Conservation (phyloP, 2,797 vertebrate species). For the Buceros bicornis region DNA sequence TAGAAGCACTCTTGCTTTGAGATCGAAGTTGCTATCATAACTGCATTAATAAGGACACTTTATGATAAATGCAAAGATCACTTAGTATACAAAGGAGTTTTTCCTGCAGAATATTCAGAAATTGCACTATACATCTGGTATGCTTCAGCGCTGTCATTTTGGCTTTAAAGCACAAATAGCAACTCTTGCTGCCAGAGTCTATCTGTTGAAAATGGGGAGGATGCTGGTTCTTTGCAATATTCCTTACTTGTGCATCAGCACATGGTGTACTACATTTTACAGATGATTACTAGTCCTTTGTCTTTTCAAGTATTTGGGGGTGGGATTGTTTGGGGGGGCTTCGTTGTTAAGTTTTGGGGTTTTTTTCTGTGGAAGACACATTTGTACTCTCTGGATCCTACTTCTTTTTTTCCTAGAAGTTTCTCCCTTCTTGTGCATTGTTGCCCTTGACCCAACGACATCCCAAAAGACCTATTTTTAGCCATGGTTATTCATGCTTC, state of each 20-base stretch:
- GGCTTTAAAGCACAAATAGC: not conserved
- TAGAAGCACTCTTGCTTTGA: not conserved
- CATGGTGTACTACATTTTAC: not conserved
- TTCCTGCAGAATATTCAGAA: not conserved
- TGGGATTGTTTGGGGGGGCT: fast-evolving
- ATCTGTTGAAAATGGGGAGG: not conserved
- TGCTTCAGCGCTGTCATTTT: not conserved
- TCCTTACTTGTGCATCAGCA: not conserved
- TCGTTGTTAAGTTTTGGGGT: not conserved
- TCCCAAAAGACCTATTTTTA: not conserved
- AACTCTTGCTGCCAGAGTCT: not conserved
- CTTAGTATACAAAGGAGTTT: not conserved
- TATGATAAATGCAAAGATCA: not conserved
- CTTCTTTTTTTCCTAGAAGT: not conserved
- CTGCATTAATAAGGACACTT: not conserved
- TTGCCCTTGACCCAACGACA: not conserved
- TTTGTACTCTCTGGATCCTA: not conserved
- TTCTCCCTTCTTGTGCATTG: not conserved
- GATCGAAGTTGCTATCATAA: not conserved
- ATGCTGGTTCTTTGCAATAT: not conserved
- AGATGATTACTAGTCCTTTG: not conserved
- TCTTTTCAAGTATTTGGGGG: not conserved
- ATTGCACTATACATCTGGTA: not conserved
- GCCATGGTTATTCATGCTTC: not conserved
- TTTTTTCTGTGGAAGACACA: not conserved